Evolutionary conservation across 2,797 vertebrate genomes (phyloP).

Genomic region (Benthosema pterotum): DNA sequence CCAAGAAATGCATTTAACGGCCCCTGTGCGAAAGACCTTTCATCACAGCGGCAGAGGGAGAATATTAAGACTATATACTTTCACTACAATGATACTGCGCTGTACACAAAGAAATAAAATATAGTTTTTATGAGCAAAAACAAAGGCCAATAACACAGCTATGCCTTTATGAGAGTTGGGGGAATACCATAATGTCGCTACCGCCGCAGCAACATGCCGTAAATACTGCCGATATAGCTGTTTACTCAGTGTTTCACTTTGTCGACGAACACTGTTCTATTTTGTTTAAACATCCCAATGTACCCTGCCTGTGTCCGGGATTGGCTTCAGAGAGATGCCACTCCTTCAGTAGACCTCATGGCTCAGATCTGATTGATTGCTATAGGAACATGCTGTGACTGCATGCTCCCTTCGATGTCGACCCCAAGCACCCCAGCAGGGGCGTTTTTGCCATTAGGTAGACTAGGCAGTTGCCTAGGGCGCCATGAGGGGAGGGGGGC

Average conservation of each 20-base stretch:
- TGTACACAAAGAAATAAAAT: background rate
- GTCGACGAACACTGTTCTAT: no score
- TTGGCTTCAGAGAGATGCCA: no score
- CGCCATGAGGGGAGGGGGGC: no score
- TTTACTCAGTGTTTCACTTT: background rate
- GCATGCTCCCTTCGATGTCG: no score
- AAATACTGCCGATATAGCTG: background rate
- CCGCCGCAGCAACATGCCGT: background rate
- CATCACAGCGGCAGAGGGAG: background rate
- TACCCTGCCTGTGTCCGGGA: no score
- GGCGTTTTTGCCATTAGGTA: no score
- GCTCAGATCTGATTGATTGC: no score
- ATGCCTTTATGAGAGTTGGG: background rate
- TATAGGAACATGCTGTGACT: no score
- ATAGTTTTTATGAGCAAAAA: background rate
- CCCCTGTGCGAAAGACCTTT: background rate
- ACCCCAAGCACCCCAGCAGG: no score
- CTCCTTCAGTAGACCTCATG: no score
- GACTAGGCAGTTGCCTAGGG: no score
- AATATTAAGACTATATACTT: background rate
- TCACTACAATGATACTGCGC: background rate
- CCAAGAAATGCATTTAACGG: slow-evolving; percentile 26
- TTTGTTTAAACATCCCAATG: no score
- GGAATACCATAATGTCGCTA: background rate
- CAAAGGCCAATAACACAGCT: slow-evolving; percentile 1